Evolutionary conservation across 2,113 vertebrate genomes (phyloP).

Genomic region (Alexandromys fortis): DNA sequence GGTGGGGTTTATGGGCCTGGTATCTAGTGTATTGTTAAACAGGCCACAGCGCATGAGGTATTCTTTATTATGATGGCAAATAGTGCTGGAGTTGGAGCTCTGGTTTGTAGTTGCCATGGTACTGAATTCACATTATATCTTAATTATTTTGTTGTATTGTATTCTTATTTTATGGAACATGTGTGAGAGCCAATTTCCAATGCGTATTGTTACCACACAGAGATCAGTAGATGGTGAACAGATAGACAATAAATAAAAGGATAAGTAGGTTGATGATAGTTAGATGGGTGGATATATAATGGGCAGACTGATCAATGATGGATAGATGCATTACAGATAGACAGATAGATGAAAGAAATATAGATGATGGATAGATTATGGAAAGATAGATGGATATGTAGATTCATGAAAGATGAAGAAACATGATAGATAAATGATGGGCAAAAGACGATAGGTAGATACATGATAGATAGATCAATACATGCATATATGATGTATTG

Average conservation of each 20-base stretch:
- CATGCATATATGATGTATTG: too few relatives aligned
- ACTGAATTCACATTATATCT: neutral
- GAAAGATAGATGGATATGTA: neutral
- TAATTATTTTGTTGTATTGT: neutral
- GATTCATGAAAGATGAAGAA: neutral
- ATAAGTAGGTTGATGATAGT: neutral
- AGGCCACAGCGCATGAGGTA: neutral
- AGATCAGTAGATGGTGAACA: neutral
- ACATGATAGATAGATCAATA: neutral
- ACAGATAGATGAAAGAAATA: neutral
- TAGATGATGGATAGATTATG: neutral
- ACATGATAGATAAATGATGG: neutral
- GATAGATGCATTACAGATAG: neutral
- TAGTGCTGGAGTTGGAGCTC: neutral
- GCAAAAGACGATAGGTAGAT: neutral
- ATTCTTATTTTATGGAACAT: neutral
- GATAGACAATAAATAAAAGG: neutral
- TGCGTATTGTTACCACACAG: neutral
- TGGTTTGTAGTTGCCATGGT: neutral
- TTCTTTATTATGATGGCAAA: neutral
- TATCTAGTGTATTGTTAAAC: neutral
- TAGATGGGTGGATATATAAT: neutral
- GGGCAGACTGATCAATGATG: neutral
- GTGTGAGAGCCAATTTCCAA: slow-evolving; percentile 14
- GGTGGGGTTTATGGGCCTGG: neutral